phyloP scores from a whole-genome alignment of 2,113 vertebrate genomes.

The Hymenochirus boettgeri region DNA sequence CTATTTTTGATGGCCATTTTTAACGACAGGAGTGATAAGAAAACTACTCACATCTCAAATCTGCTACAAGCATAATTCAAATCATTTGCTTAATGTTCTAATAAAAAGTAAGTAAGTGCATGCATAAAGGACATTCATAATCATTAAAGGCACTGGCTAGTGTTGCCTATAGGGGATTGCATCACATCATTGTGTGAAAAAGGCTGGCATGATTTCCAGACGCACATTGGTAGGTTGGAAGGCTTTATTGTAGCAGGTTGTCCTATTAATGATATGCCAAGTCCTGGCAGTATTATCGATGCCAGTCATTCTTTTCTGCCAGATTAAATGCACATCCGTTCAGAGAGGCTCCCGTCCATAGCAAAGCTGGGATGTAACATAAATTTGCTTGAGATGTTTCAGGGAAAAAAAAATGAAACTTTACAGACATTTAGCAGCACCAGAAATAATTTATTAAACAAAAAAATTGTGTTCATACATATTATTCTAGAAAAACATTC shows the following conservation, averaged over 20 bases:
- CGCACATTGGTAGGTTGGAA: constrained; percentile 73
- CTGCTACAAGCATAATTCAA: constrained; percentile 8
- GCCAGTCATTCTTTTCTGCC: constrained; percentile 64
- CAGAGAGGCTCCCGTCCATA: constrained; percentile 59
- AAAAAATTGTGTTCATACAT: too few relatives aligned
- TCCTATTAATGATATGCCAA: constrained; percentile 62
- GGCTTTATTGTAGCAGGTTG: constrained; percentile 67
- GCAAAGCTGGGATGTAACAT: constrained; percentile 47
- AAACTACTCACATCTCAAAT: background rate
- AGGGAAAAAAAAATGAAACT: constrained; percentile 18
- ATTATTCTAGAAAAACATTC: too few relatives aligned
- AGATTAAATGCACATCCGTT: constrained; percentile 58
- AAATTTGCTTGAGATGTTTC: constrained; percentile 33
- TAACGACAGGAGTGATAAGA: background rate
- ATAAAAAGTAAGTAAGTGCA: constrained; percentile 8
- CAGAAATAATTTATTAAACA: background rate
- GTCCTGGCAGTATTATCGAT: constrained; percentile 55
- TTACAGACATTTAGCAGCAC: constrained; percentile 14
- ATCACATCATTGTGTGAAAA: constrained; percentile 63
- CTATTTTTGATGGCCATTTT: background rate
- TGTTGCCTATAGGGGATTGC: constrained; percentile 24
- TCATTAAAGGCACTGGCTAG: constrained; percentile 17
- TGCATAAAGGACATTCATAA: constrained; percentile 29
- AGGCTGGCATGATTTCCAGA: constrained; percentile 61
- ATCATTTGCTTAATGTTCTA: background rate